Conservation (phyloP, 2,113 vertebrate species). For the Malurus elegans region DNA sequence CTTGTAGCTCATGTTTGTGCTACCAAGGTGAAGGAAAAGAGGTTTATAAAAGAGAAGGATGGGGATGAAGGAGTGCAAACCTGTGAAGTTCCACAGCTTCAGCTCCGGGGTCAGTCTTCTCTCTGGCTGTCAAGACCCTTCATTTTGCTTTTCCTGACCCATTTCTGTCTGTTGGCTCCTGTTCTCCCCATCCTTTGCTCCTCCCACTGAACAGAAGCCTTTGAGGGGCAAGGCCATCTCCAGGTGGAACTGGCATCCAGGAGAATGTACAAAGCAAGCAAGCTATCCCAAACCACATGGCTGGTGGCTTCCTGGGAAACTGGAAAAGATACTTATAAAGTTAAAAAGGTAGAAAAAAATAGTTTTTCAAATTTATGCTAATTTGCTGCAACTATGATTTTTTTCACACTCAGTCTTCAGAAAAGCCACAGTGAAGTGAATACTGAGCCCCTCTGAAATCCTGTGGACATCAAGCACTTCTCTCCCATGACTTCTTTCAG, state of each 20-base stretch:
- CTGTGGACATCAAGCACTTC: background rate
- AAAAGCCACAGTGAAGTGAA: background rate
- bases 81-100: background rate
- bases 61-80: background rate
- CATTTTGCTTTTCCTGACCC: background rate
- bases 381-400: background rate
- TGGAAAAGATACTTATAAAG: background rate
- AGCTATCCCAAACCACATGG: accelerated
- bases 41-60: background rate
- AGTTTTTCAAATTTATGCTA: background rate
- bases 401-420: background rate
- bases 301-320: background rate
- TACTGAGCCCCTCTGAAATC: background rate
- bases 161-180: background rate
- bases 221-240: background rate
- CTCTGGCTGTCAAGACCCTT: background rate
- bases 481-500: background rate
- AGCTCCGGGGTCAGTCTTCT: background rate
- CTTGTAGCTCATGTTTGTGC: background rate
- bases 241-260: background rate
- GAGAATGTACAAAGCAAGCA: background rate
- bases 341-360: background rate
- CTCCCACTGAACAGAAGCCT: background rate
- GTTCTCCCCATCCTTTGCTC: background rate
- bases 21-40: background rate